Conservation (phyloP, 1,140 invertebrate species). For the Drosophila orena region DNA sequence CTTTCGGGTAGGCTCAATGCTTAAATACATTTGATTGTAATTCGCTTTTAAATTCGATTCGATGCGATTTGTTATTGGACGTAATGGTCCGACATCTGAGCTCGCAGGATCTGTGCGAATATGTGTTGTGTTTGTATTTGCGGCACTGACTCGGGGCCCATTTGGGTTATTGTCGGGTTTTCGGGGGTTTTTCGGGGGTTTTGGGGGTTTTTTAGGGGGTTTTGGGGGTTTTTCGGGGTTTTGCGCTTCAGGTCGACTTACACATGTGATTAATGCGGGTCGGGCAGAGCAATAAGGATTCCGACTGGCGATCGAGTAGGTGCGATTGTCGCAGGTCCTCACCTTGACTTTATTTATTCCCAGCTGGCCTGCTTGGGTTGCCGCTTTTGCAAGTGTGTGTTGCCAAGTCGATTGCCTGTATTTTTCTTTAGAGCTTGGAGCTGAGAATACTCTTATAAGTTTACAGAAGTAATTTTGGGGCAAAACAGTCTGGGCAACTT, state of each 20-base stretch:
- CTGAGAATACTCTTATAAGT: no score
- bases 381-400: slow-evolving; percentile 17
- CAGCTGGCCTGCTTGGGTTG: slow-evolving; percentile 30
- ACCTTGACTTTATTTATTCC: slow-evolving; percentile 39
- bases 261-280: slow-evolving; percentile 77
- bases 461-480: no score
- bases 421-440: not conserved
- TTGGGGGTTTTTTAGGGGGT: not conserved
- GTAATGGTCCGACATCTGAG: slow-evolving; percentile 80
- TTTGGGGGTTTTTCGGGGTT: slow-evolving; percentile 26
- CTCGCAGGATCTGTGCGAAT: slow-evolving; percentile 13
- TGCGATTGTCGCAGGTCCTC: slow-evolving; percentile 9
- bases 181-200: not conserved
- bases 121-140: slow-evolving; percentile 9
- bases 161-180: slow-evolving; percentile 35
- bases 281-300: slow-evolving; percentile 43
- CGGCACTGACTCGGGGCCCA: not conserved
- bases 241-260: slow-evolving; percentile 48
- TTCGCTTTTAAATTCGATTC: slow-evolving; percentile 82
- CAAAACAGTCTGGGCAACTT: no score
- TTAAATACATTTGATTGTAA: slow-evolving; percentile 83
- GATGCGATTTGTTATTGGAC: slow-evolving; percentile 81
- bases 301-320: slow-evolving; percentile 7
- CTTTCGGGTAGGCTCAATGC: slow-evolving; percentile 66
- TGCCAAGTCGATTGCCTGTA: slow-evolving; percentile 4